Evolutionary conservation across 2,888 invertebrate genomes (phyloP), one percentile per base, ranked within the genome.

Genomic region (Ellobium chinense): DNA sequence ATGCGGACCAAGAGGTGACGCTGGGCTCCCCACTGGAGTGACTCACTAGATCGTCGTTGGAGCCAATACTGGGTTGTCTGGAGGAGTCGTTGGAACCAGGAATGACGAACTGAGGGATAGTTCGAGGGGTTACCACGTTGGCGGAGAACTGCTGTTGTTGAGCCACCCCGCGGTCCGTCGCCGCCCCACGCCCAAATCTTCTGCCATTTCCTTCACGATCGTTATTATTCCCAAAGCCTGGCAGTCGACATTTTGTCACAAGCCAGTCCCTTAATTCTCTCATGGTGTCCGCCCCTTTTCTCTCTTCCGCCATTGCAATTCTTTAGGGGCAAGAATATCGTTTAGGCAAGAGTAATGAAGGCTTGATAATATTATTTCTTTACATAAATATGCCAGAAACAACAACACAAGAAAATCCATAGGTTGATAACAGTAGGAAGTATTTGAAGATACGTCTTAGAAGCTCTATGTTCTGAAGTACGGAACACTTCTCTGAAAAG

Each of bases 21-120:
- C 87, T 84, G 34, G 84, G 88, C 18, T 88, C 86, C 21, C 86
- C 86, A 34, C 89, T 87, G 31, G 87, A 87, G 24, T 83, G 81
- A 79, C 87, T 88, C n/a, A 84, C 75, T 18, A 85, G 80, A 68
- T 86, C 82, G 24, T 87, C 86, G 21, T 80, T 84, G 31, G 87
- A 87, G 60, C 85, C 83, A n/a, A 86, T 84, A 69, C 90, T 87
- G 31, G 82, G 83, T 58, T 85, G 83, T 12, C 88, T 81, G 2
- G 90, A 90, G 0, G 88, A 89, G 34, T 88, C 88, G 24, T 83
- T 85, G 12, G 89, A 89, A 7, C 88, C 86, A 1, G 91, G 91
- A 68, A 91, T 91, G 18, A 90, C 87, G 82, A 91, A 91, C 63
- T 90, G 89, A 2, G 91, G 91, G 68, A 91, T 90, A 46, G 82